These are phyloP conservation scores for Meda fulgida DNA, from an alignment of 2,797 vertebrate species.

Conservation along the genomic window DNA sequence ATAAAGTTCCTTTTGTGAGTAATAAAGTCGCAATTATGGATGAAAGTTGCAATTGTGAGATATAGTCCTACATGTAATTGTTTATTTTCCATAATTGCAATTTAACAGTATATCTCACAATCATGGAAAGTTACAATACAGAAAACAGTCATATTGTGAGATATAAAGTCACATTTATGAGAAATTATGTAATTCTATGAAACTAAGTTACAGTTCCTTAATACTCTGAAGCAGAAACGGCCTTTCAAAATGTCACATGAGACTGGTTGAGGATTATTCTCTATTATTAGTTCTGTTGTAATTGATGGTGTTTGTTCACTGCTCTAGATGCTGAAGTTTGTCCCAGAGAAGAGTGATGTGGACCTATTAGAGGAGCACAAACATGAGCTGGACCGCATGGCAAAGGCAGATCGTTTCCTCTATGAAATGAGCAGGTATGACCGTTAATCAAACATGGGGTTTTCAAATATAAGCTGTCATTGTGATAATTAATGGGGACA, in stretches of 20 bases:
- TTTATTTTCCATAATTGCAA: no score
- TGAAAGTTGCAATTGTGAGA: not conserved
- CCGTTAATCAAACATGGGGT: not conserved
- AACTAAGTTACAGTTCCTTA: not conserved
- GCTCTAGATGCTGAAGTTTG: slow-evolving; percentile 92
- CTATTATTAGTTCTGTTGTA: not conserved
- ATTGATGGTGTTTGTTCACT: slow-evolving; percentile 17
- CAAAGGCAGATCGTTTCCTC: slow-evolving; percentile 95
- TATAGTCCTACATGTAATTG: not conserved
- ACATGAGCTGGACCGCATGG: slow-evolving; percentile 97
- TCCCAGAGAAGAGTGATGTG: slow-evolving; percentile 95
- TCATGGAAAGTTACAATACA: not conserved
- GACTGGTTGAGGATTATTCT: not conserved
- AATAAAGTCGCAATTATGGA: not conserved
- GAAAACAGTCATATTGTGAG: not conserved
- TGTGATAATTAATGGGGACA: not conserved
- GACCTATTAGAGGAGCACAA: slow-evolving; percentile 97
- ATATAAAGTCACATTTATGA: not conserved
- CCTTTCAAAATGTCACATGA: not conserved
- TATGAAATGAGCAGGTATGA: slow-evolving; percentile 98
- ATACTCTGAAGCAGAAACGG: not conserved
- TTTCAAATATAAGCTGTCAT: not conserved
- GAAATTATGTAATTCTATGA: not conserved
- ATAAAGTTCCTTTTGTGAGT: not conserved
- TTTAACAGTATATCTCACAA: no score